Percentiles rank a stretch among this genome's conserved stretches.
These are phyloP conservation scores for Ailurus styani DNA, from an alignment of 2,113 vertebrate species.

Conservation along the genomic window DNA sequence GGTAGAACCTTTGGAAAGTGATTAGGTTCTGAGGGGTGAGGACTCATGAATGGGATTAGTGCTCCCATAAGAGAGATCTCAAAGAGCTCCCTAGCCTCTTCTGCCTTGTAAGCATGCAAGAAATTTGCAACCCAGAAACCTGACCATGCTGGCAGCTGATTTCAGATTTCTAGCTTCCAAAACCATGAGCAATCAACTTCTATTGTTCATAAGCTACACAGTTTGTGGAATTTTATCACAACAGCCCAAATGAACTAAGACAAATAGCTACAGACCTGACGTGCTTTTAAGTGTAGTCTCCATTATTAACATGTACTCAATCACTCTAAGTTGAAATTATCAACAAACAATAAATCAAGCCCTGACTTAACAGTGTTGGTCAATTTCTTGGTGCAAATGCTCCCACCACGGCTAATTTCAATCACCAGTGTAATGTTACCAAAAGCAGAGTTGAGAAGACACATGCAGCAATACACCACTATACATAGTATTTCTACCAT, in stretches of 20 bases:
- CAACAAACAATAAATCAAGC: neutral
- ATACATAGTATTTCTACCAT: neutral
- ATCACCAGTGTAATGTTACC: neutral
- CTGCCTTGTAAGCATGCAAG: neutral
- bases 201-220: neutral
- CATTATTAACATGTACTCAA: neutral
- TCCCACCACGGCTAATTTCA: neutral
- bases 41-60: neutral
- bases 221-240: neutral
- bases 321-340: neutral
- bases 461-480: fast-evolving
- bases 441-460: neutral
- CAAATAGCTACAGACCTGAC: neutral
- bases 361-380: neutral
- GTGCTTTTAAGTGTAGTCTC: neutral
- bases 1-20: neutral
- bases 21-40: neutral
- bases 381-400: neutral
- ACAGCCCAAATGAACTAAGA: neutral
- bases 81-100: neutral
- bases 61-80: neutral
- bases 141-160: neutral
- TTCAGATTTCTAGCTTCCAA: neutral
- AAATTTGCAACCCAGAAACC: neutral
- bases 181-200: neutral